These are phyloP conservation scores for Thunnus thynnus DNA, from an alignment of 2,113 vertebrate genomes.

Conservation along the genomic window DNA sequence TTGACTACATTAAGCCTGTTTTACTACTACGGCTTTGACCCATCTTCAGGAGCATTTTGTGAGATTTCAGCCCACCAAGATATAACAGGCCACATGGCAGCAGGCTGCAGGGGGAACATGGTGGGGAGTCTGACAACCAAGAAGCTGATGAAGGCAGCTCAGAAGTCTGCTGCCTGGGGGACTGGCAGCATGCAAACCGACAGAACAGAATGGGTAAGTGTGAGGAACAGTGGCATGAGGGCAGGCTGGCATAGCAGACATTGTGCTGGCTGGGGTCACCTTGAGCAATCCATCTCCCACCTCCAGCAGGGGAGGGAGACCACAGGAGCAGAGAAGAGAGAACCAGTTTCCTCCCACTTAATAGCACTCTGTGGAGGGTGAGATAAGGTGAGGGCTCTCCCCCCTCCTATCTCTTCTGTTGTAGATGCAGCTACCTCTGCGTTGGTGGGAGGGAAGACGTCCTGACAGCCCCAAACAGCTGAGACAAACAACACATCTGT, in stretches of 20 bases:
- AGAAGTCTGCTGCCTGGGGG: constrained; percentile 14
- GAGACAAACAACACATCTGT: constrained; percentile 20
- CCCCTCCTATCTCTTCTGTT: constrained; percentile 8
- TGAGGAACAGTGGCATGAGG: constrained; percentile 29
- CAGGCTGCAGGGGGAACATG: not conserved
- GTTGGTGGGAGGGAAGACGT: constrained; percentile 3
- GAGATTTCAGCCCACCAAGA: not conserved
- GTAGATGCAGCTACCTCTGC: constrained; percentile 17
- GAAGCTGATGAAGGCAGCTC: constrained; percentile 32
- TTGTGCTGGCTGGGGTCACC: constrained; percentile 51
- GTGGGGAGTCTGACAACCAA: not conserved
- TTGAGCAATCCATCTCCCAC: constrained; percentile 62
- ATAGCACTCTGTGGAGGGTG: constrained; percentile 38
- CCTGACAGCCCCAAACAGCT: not conserved
- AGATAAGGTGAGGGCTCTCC: constrained; percentile 47
- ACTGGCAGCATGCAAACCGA: not conserved
- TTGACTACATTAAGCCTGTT: constrained; percentile 16
- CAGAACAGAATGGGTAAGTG: constrained; percentile 40
- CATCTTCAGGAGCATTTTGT: not conserved
- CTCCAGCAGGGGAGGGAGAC: constrained; percentile 36
- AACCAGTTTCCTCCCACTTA: constrained; percentile 14
- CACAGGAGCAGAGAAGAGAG: not conserved
- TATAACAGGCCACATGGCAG: not conserved
- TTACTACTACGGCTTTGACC: constrained; percentile 6
- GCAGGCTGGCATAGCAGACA: not conserved